Evolutionary conservation across 2,113 vertebrate species (phyloP), one percentile per base, ranked within the genome.

Genomic region (pig (Sus scrofa)): DNA sequence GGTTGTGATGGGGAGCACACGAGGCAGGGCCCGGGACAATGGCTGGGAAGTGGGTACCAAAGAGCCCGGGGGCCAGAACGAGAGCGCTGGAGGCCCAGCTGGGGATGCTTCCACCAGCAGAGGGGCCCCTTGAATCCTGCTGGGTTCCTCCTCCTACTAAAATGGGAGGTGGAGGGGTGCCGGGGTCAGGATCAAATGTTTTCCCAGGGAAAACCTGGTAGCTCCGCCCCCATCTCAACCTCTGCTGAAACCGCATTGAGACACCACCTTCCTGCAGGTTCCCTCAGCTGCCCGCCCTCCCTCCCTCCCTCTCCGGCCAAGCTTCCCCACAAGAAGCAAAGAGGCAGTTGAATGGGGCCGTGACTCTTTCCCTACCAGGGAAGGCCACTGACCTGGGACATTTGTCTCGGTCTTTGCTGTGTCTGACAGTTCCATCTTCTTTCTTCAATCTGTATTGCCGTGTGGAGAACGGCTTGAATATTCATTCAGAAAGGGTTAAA

Each of bases 261-360:
- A 93, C 1, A 6, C 12, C 37, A 14, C 60, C 50, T 73, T 50
- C 63, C 62, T 12, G 1, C 30, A 34, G 44, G 56, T 75, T 67
- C 34, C 7, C 44, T 39, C n/a, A n/a, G n/a, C n/a, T n/a, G n/a
- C n/a, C n/a, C 27, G 10, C 54, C 44, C 22, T 5, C 24, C 4
- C 74, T 68, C 74, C 50, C 60, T 81, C 16, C 13, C 13, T 13
- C 15, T 13, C 24, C 37, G 5, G 0, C n/a, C 37, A 67, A 74
- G 20, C 39, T 60, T 78, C 87, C 95, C 79, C 62, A 89, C 68
- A 86, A 74, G 68, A 81, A 91, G 63, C 52, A 65, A 65, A 75
- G 37, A 52, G 27, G 52, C 19, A 37, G 70, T 20, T 83, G 63
- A 37, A 65, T 12, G 3, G 34, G 32, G 58, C 82, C 30, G 26